Evolutionary conservation across 2,797 vertebrate genomes (phyloP), one percentile per base, ranked within the genome.

Genomic region (Molossus alvarezi): DNA sequence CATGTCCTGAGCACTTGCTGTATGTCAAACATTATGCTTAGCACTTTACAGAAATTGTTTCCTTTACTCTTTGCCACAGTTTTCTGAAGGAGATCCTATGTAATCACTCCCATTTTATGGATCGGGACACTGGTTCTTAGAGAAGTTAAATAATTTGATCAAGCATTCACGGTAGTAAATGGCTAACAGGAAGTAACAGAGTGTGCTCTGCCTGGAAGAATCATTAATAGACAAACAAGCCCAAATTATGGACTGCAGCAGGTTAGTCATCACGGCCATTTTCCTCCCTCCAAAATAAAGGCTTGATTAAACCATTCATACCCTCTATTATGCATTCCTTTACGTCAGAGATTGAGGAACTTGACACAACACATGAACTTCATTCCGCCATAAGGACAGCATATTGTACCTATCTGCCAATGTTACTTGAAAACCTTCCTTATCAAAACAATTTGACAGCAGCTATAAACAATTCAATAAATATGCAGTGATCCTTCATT

Each of bases 311-410:
- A 98, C 95, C 97, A 98, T 82, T 98, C 98, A 98, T 90, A 98
- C 95, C 97, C 97, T 98, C 98, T 97, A 97, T 98, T 98, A 98
- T 94, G 98, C 98, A 98, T 96, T 98, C 97, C 97, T 98, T 98
- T 97, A 98, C 98, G 98, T 98, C 98, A 98, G 98, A 98, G 98
- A 98, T 96, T 98, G 97, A 98, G 97, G 97, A 98, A 98, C 96
- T 98, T 98, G 98, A 97, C 98, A 98, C 98, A 98, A 98, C 97
- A 88, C 98, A 97, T 92, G 97, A 97, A 98, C 98, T 98, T 98
- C 98, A 98, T 98, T 96, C 98, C 98, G 98, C 98, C 98, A 98
- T 97, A 98, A 98, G 98, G 98, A 98, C 98, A 98, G 98, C 98
- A 98, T 96, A 97, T 97, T 98, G 98, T 99, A 98, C 98, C 98